These are phyloP conservation scores for Mesochorus sp. DNA, from an alignment of 2,888 invertebrate genomes.

Conservation along the genomic window DNA sequence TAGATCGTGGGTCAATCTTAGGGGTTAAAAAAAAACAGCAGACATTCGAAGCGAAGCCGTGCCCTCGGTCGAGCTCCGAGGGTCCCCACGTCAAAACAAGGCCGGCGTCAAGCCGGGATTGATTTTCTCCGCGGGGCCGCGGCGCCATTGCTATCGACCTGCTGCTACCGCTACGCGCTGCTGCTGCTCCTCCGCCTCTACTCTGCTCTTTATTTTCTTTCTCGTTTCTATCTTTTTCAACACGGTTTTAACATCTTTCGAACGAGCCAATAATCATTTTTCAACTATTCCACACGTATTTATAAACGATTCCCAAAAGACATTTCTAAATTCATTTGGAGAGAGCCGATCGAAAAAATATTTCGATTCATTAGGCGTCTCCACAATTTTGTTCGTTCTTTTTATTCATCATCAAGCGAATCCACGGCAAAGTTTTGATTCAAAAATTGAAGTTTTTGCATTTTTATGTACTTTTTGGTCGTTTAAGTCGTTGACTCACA, in stretches of 20 bases:
- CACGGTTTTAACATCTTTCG: background rate
- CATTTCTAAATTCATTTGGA: too few species aligned
- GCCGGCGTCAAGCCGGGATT: conserved; percentile 75
- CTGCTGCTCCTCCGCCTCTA: conserved; percentile 39
- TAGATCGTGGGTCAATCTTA: background rate
- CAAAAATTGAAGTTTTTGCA: too few species aligned
- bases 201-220: conserved; percentile 12
- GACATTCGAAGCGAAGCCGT: conserved; percentile 30
- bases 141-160: conserved; percentile 81
- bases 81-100: conserved; percentile 73
- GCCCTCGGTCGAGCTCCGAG: conserved; percentile 54
- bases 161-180: conserved; percentile 69
- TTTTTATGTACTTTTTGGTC: too few species aligned
- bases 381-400: too few species aligned
- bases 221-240: background rate
- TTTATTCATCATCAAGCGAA: too few species aligned
- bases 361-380: too few species aligned
- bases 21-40: conserved; percentile 3
- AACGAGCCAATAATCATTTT: too few species aligned
- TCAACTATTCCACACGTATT: too few species aligned
- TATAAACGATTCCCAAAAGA: too few species aligned
- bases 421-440: too few species aligned
- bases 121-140: conserved; percentile 78
- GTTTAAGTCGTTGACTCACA: too few species aligned
- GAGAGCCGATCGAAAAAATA: too few species aligned